These are phyloP conservation scores for Gryllus longicercus DNA, from an alignment of 2,888 invertebrate genomes.

Conservation along the genomic window DNA sequence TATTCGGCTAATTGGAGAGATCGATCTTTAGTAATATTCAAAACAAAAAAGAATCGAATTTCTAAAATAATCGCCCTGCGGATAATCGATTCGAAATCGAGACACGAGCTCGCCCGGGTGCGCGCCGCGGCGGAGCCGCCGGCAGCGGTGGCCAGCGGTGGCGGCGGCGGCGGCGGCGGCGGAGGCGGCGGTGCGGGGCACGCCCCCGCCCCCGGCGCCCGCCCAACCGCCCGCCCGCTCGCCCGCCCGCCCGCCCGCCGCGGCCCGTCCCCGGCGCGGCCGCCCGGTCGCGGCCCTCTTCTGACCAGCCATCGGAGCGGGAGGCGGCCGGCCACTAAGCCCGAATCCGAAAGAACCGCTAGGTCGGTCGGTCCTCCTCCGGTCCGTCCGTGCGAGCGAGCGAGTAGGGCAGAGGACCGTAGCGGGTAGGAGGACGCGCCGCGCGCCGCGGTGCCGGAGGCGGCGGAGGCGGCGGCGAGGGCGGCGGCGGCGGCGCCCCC, in stretches of 20 bases:
- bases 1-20: neutral
- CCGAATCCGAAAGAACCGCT: neutral
- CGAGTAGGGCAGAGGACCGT: neutral
- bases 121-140: neutral
- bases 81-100: neutral
- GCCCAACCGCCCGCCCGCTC: neutral
- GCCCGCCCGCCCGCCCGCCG: neutral
- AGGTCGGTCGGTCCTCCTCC: neutral
- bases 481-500: no score
- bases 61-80: slow-evolving; percentile 17
- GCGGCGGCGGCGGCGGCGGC: neutral
- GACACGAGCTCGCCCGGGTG: slow-evolving; percentile 9
- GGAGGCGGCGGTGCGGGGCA: neutral
- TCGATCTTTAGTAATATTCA: neutral
- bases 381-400: neutral
- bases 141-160: neutral
- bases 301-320: neutral
- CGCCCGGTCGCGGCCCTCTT: neutral
- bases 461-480: neutral
- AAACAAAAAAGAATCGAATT: slow-evolving; percentile 17
- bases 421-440: neutral
- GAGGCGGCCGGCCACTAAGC: neutral
- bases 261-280: neutral
- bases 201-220: neutral
- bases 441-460: neutral